phyloP scores from a whole-genome alignment of 1,140 invertebrate species.

The Triops cancriformis region DNA sequence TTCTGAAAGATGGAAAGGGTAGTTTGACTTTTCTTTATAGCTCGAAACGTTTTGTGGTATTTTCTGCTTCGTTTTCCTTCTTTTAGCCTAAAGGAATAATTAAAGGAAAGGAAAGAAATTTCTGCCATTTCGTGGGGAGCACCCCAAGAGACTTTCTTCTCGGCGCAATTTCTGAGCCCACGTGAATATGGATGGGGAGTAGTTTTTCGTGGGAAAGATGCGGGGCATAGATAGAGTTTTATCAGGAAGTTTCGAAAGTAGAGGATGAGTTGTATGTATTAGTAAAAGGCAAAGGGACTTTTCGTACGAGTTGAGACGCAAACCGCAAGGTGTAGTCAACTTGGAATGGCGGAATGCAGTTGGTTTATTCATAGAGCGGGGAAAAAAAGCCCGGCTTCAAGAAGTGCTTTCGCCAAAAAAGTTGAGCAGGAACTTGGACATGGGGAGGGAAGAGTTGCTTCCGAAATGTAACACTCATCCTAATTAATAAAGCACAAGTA shows the following conservation, averaged over 20 bases:
- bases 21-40: neutral
- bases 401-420: neutral
- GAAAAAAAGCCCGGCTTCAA: neutral
- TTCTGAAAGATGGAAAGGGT: neutral
- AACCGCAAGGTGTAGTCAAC: neutral
- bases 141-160: neutral
- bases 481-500: neutral
- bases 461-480: neutral
- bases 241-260: neutral
- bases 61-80: neutral
- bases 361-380: neutral
- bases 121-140: neutral
- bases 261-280: neutral
- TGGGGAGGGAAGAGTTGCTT: neutral
- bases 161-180: neutral
- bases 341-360: neutral
- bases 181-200: neutral
- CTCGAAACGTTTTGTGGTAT: neutral
- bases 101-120: neutral
- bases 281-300: neutral
- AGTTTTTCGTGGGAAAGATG: neutral
- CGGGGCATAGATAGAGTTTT: neutral
- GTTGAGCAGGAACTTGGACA: neutral
- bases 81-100: neutral
- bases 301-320: neutral